Evolutionary conservation across 1,140 invertebrate species (phyloP), one percentile per base, ranked within the genome.

Genomic region (Pollicipes pollicipes): DNA sequence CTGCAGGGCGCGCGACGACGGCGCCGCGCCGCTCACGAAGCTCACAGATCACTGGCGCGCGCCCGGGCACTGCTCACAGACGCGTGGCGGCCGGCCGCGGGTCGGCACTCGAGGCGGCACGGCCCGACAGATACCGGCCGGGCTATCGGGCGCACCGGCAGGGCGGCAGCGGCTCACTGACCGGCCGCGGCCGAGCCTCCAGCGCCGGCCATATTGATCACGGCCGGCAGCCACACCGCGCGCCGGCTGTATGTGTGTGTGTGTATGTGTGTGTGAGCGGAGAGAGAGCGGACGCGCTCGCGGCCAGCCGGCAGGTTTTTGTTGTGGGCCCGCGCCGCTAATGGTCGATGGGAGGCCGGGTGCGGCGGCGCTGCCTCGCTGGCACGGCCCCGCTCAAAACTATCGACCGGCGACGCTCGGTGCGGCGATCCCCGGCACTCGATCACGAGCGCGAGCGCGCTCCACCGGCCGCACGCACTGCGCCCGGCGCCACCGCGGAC

Each of bases 201-300:
- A 58, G 45, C 45, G 45, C 45, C 45, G 45, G 21, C 45, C 45
- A 58, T 58, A 58, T 58, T 58, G 45, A 58, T 58, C 45, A 58
- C 45, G 17, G 45, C 10, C 45, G 17, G 13, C 45, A 21, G n/a
- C n/a, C 45, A 21, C 13, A 10, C 45, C 45, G 45, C 6, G 45
- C 45, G 45, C 45, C 45, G 24, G 24, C 45, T 58, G 45, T 58
- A 58, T 58, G 45, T 58, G 45, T 58, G 45, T 58, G 45, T n/a
- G n/a, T 58, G 45, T 58, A 58, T 58, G 45, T 58, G 45, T 58
- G 45, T 58, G 45, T n/a, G n/a, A n/a, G n/a, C n/a, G 45, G 45
- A 58, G 45, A 58, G 45, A 58, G 45, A 58, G 45, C 45, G 45
- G 45, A 2, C 45, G 45, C 45, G 45, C 45, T 10, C 45, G 45